These are phyloP conservation scores for Egretta garzetta DNA, from an alignment of 2,113 vertebrate genomes.

Conservation along the genomic window DNA sequence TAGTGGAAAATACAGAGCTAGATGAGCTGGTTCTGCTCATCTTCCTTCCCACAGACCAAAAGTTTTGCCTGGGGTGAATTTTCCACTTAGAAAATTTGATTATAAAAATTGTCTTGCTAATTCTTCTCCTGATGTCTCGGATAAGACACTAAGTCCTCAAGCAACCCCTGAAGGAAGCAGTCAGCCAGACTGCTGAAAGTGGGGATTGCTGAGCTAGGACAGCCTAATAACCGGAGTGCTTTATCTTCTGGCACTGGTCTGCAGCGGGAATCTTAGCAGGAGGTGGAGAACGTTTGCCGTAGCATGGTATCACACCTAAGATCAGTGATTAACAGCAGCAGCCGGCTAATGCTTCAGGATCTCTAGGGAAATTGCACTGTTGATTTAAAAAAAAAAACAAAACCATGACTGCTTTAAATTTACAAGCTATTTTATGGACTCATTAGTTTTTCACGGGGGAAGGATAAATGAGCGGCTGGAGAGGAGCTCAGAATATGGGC, in stretches of 20 bases:
- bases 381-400: neutral
- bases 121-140: neutral
- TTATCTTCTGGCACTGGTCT: neutral
- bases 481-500: neutral
- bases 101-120: neutral
- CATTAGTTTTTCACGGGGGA: slow-evolving; percentile 18
- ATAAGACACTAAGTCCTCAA: neutral
- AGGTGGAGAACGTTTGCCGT: neutral
- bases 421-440: slow-evolving; percentile 30
- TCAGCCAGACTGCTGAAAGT: neutral
- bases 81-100: neutral
- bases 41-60: neutral
- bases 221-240: neutral
- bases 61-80: neutral
- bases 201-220: neutral
- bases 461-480: slow-evolving; percentile 15
- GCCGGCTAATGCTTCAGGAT: neutral
- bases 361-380: neutral
- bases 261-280: neutral
- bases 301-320: neutral
- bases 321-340: neutral
- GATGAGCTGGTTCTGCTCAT: neutral
- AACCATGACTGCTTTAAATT: neutral
- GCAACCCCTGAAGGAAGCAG: neutral
- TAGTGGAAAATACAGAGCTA: neutral